Base-by-base conservation (phyloP, 2,797 vertebrate species). In the Typhlichthys eigenmanni region DNA sequence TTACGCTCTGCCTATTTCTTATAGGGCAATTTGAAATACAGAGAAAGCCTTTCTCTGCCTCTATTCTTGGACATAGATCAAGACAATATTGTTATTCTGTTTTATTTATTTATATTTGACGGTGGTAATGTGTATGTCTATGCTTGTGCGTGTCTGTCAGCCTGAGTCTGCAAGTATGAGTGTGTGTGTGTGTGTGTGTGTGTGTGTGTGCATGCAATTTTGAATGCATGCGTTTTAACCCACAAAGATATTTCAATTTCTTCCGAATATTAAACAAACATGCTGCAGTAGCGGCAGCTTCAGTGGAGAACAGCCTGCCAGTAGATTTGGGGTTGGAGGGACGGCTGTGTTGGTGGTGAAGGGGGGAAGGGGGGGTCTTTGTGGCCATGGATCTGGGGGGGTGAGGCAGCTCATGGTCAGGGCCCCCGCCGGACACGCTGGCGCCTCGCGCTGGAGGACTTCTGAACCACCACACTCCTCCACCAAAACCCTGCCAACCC, bases 401-500 rank as follows among this genome's bases (percentile, higher is more conserved):
- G 92, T 88, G 84, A 91, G 83, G 89, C 87, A 81, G 87, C 91
- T 92, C 90, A 91, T 92, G 92, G 92, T 93, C 93, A 93, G 91
- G 88, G 91, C 91, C 91, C 91, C 92, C 90, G 88, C 91, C 87
- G 93, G 92, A 93, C 94, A 93, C 90, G 91, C 87, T 92, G 94
- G 94, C 94, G 95, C 94, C 94, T 94, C 93, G 83, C 85, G 89
- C 93, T 94, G 92, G 93, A 94, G 93, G 92, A 93, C 94, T 93
- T 94, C 94, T 91, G 93, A 95, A 94, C 92, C 94, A 93, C 94
- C 93, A 93, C 94, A 94, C 91, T 90, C 90, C 91, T 93, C 93
- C 93, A 90, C 90, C 89, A 88, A 87, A 90, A 84, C 89, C 91
- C 83, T 91, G 93, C 93, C 92, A 94, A 90, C 91, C 87, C 90